Evolutionary conservation across 2,113 vertebrate species (phyloP).

Genomic region (Myrmecophaga tridactyla): DNA sequence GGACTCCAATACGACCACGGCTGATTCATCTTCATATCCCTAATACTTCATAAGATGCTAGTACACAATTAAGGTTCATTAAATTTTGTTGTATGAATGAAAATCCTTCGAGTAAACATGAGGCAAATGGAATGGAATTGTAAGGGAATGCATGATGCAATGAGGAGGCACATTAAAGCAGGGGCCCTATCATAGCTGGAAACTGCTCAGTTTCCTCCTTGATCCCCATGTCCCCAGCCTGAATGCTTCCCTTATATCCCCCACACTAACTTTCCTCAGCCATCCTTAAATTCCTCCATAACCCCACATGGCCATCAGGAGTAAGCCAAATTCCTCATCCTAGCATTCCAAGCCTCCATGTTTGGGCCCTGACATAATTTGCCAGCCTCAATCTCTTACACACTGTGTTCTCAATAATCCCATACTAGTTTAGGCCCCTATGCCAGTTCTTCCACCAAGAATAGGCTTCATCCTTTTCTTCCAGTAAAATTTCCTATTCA

Average conservation of each 20-base stretch:
- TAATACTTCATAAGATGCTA: background rate
- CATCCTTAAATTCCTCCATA: background rate
- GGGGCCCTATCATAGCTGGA: background rate
- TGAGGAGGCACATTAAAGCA: background rate
- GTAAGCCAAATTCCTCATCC: background rate
- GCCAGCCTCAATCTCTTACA: background rate
- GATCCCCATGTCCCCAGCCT: background rate
- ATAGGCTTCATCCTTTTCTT: background rate
- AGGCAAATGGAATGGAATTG: background rate
- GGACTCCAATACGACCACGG: background rate
- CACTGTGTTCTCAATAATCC: background rate
- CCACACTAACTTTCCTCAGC: background rate
- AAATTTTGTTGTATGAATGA: background rate
- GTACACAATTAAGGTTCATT: background rate
- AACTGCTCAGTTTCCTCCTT: background rate
- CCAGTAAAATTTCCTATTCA: background rate
- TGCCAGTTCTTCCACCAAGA: background rate
- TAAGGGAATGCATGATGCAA: background rate
- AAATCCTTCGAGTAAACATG: background rate
- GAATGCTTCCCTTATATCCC: background rate
- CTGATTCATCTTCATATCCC: background rate
- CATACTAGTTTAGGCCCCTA: background rate
- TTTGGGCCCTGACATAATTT: background rate
- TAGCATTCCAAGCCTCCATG: background rate
- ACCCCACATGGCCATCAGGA: background rate